Base-by-base conservation (phyloP, 2,888 invertebrate species). In the Mylabris sibirica region DNA sequence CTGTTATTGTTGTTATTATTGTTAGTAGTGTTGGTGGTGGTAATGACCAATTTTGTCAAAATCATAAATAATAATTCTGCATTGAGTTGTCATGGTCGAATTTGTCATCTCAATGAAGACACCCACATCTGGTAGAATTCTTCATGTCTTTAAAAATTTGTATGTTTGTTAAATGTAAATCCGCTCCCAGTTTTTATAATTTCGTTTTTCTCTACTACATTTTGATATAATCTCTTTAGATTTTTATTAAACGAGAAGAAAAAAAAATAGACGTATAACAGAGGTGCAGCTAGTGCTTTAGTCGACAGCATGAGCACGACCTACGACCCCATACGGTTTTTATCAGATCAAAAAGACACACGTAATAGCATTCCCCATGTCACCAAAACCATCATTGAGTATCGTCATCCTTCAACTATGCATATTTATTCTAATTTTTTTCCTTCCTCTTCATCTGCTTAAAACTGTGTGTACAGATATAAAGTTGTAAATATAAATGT, bases 331-430 rank as follows among this genome's bases (percentile, higher is more conserved):
- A 74, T 73, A 73, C 73, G 78, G 77, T 76, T 74, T 79, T 82
- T 84, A 84, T 84, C 84, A 80, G 84, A 84, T 84, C 77, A 74
- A 76, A 78, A 75, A 77, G 79, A 81, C 82, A 83, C 81, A 82
- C 82, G 81, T 84, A 84, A 84, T 84, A 82, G 83, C 83, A 83
- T 84, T 83, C 83, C 79, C 72, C 73, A 68, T 77, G 77, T 77
- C 77, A 77, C 72, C 76, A 49, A n/a, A 64, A 63, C 76, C 73
- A 72, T 76, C 75, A 67, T 76, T 75, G 71, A 70, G 67, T 63
- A 67, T 68, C 70, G 72, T 71, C 74, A 73, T 75, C 75, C 74
- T 68, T 77, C 75, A 72, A 73, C 62, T 64, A 67, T 70, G 69
- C 68, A 65, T 67, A 72, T 68, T 63, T 64, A 68, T 22, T 35